Percentiles rank a stretch among this genome's conserved stretches.
Conservation (phyloP, 2,888 invertebrate species). For the Schizotus pectinicornis region DNA sequence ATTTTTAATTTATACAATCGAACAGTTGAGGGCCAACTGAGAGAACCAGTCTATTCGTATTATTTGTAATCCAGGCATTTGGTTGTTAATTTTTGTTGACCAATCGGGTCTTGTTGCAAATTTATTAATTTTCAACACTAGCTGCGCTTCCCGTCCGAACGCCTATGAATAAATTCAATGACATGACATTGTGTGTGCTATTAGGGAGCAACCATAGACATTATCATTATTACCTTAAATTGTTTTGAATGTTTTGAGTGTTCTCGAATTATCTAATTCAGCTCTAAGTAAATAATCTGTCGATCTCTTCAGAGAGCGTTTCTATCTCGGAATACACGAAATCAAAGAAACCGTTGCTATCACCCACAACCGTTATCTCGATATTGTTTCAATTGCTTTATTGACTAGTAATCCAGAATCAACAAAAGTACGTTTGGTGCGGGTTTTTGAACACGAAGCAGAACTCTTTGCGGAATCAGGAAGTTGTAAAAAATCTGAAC, state of each 20-base stretch:
- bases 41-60: too few relatives aligned
- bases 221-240: conserved; percentile 27
- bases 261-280: conserved; percentile 25
- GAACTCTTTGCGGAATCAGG: too few relatives aligned
- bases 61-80: background rate
- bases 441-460: too few relatives aligned
- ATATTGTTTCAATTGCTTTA: background rate
- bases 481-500: too few relatives aligned
- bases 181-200: conserved; percentile 24
- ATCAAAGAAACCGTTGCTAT: too few relatives aligned
- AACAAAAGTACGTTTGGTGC: too few relatives aligned
- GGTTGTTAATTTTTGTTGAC: too few relatives aligned
- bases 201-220: conserved; percentile 17
- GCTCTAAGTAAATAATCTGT: conserved; percentile 15
- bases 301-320: background rate
- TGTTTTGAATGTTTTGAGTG: conserved; percentile 30
- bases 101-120: background rate
- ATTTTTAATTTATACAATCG: too few relatives aligned
- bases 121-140: background rate
- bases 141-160: background rate
- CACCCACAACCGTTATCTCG: background rate
- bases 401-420: too few relatives aligned
- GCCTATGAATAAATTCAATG: conserved; percentile 25
- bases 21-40: too few relatives aligned
- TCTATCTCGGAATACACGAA: background rate